Base-by-base conservation (phyloP, 2,113 vertebrate genomes). In the Caranx melampygus region DNA sequence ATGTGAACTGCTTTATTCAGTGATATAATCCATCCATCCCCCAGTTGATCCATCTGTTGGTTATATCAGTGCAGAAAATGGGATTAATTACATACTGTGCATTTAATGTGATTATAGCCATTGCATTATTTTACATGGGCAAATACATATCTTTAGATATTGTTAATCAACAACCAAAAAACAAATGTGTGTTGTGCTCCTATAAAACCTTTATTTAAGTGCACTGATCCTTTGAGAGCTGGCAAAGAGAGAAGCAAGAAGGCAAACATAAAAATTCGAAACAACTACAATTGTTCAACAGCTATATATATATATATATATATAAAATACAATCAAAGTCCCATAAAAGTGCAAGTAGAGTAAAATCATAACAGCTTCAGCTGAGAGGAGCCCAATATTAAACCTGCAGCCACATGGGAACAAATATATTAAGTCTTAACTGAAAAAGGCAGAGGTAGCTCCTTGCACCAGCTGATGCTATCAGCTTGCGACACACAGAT, bases 391-490 rank as follows among this genome's bases (percentile, higher is more conserved):
- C 20, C 44, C 26, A 35, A 40, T 54, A 68, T 77, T 63, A 70
- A 83, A 78, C 55, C 55, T 74, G 57, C 21, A 67, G 78, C 66
- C 79, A 66, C 60, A 49, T 54, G 63, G 60, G 74, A 31, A 63
- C 20, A 52, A 54, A 62, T 59, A 42, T 3, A 72, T 80, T 65
- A 59, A 70, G 44, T 21, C 54, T 75, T 21, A 54, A 76, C 31
- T 42, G 49, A 62, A 72, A 49, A 54, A 63, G 31, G 54, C 34
- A 26, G 16, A 75, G 31, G n/a, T 42, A 16, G 64, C 69, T 75
- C 40, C 49, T 59, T 78, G 34, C 52, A 69, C 40, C 62, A 34
- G 71, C 9, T 52, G 76, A 82, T 78, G 61, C 15, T 69, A 79
- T 82, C 78, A 63, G 47, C 60, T 60, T 11, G 3, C 34, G 42